Conservation (phyloP, 2,797 vertebrate species). For the Pteronotus mesoamericanus region DNA sequence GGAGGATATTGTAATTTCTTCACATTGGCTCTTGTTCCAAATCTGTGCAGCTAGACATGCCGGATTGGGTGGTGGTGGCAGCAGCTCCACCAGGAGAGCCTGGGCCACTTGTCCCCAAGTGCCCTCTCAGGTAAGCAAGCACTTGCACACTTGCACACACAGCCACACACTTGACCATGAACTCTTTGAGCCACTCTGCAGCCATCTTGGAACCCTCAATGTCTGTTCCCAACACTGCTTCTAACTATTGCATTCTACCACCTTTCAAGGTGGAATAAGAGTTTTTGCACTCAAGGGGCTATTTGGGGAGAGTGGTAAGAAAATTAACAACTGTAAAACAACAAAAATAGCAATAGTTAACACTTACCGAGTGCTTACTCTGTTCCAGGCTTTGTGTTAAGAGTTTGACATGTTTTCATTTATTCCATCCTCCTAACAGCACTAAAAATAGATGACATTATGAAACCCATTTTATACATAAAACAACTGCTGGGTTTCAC, state of each 20-base stretch:
- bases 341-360: background rate
- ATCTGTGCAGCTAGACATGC: too few species aligned
- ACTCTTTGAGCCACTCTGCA: too few species aligned
- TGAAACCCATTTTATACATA: background rate
- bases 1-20: too few species aligned
- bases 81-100: too few species aligned
- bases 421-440: background rate
- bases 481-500: background rate
- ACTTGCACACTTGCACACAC: too few species aligned
- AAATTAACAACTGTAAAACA: background rate
- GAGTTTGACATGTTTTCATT: background rate
- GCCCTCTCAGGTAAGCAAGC: too few species aligned
- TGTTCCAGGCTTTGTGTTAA: background rate
- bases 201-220: too few species aligned
- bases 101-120: too few species aligned
- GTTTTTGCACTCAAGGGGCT: background rate
- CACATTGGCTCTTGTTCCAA: too few species aligned
- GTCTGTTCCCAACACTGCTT: background rate
- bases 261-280: constrained; percentile 5
- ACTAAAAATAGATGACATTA: background rate
- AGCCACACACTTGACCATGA: too few species aligned
- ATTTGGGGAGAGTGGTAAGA: background rate
- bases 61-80: too few species aligned
- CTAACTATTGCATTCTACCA: background rate
- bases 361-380: background rate